Evolutionary conservation across 2,797 vertebrate species (phyloP).

Genomic region (Danio kyathit): DNA sequence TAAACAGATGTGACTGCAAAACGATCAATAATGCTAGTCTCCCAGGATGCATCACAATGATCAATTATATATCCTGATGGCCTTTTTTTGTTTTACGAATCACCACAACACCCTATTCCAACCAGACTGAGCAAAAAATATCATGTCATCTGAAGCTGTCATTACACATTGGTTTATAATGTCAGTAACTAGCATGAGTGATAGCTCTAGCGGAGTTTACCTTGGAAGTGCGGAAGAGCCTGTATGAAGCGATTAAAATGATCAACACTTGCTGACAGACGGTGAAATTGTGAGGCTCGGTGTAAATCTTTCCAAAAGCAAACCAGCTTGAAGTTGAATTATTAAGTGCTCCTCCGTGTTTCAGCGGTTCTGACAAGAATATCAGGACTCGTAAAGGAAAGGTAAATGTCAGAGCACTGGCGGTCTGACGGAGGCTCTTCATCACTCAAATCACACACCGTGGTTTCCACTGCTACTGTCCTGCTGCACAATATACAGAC

Average conservation of each 20-base stretch:
- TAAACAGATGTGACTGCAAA: no score
- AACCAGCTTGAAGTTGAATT: conserved; percentile 32
- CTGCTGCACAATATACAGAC: no score
- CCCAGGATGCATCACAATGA: no score
- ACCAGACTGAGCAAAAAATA: no score
- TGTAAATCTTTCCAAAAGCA: conserved; percentile 13
- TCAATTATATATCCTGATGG: no score
- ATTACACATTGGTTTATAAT: no score
- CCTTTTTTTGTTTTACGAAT: no score
- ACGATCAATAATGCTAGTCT: no score
- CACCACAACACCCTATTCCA: no score
- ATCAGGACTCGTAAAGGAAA: conserved; percentile 20
- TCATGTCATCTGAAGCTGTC: no score
- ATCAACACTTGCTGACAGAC: conserved; percentile 7
- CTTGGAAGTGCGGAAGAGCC: background rate
- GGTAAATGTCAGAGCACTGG: conserved; percentile 12
- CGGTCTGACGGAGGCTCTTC: background rate
- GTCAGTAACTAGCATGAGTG: background rate
- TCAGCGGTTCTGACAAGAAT: conserved; percentile 17
- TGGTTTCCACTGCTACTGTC: no score
- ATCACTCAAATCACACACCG: background rate
- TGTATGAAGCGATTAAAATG: conserved; percentile 7
- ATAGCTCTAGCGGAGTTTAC: background rate
- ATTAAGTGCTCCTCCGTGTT: conserved; percentile 15
- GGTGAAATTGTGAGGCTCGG: background rate